Percentiles rank a stretch among this genome's conserved stretches.
Conservation (phyloP, 2,888 invertebrate genomes). For the Drosophila kanekoi region DNA sequence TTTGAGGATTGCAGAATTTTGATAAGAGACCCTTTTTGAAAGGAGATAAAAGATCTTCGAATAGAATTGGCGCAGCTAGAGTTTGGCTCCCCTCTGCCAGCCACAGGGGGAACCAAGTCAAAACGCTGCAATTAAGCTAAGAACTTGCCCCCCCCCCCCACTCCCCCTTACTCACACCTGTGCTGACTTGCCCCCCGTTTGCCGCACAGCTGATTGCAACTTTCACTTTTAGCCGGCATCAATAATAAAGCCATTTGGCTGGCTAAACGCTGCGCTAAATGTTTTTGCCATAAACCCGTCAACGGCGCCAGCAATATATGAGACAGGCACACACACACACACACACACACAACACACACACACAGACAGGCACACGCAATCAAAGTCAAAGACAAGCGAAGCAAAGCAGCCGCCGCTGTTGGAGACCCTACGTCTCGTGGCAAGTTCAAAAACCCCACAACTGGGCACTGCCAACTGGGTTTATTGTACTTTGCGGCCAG, state of each 20-base stretch:
- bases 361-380: slow-evolving; percentile 31
- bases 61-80: too few species aligned
- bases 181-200: neutral
- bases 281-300: slow-evolving; percentile 66
- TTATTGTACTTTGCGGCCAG: slow-evolving; percentile 72
- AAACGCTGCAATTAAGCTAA: neutral
- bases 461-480: slow-evolving; percentile 62
- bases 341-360: slow-evolving; percentile 5
- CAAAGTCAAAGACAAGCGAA: slow-evolving; percentile 52
- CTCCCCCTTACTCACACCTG: neutral
- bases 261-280: slow-evolving; percentile 70
- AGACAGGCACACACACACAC: slow-evolving; percentile 28
- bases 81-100: too few species aligned
- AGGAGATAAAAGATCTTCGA: too few species aligned
- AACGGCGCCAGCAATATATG: slow-evolving; percentile 58
- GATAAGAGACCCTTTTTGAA: too few species aligned
- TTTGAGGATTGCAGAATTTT: too few species aligned
- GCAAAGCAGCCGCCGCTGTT: slow-evolving; percentile 33
- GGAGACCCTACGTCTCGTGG: slow-evolving; percentile 50
- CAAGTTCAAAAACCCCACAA: slow-evolving; percentile 76
- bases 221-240: slow-evolving; percentile 64
- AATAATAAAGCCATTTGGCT: slow-evolving; percentile 74
- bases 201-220: slow-evolving; percentile 22
- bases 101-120: too few species aligned
- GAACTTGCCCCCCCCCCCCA: slow-evolving; percentile 2